phyloP scores from a whole-genome alignment of 2,888 invertebrate species.

The Sarcophaga carnaria region DNA sequence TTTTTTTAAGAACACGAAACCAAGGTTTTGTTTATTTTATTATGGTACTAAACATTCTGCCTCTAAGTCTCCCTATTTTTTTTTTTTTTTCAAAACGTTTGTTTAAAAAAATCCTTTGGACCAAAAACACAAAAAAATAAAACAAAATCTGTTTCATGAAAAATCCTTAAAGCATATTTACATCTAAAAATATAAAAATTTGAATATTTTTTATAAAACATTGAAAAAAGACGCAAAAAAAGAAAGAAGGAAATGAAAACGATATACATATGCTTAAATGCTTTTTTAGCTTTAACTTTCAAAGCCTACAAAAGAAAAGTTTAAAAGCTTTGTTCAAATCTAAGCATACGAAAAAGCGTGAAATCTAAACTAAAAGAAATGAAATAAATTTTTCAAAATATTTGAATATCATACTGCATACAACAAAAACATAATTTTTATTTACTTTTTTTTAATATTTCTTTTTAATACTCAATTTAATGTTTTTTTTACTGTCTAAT shows the following conservation, averaged over 20 bases:
- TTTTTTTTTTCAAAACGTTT: too few relatives aligned
- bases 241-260: not conserved
- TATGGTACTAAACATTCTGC: slow-evolving; percentile 47
- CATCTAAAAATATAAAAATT: slow-evolving; percentile 29
- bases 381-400: slow-evolving; percentile 41
- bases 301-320: not conserved
- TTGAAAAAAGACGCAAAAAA: not conserved
- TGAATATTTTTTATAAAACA: slow-evolving; percentile 42
- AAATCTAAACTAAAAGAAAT: not conserved
- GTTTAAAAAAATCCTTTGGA: slow-evolving; percentile 31
- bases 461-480: not conserved
- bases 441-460: not conserved
- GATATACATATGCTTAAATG: not conserved
- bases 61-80: slow-evolving; percentile 51
- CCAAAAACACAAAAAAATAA: slow-evolving; percentile 36
- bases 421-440: not conserved
- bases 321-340: slow-evolving; percentile 1
- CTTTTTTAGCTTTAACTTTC: slow-evolving; percentile 13
- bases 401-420: not conserved
- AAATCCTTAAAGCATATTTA: not conserved
- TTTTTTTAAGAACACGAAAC: slow-evolving; percentile 10
- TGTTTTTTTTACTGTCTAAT: not conserved
- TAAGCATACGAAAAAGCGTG: not conserved
- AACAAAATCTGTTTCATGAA: not conserved
- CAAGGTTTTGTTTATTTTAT: not conserved